Conservation (phyloP, 2,797 vertebrate genomes). For the Mycteria americana region DNA sequence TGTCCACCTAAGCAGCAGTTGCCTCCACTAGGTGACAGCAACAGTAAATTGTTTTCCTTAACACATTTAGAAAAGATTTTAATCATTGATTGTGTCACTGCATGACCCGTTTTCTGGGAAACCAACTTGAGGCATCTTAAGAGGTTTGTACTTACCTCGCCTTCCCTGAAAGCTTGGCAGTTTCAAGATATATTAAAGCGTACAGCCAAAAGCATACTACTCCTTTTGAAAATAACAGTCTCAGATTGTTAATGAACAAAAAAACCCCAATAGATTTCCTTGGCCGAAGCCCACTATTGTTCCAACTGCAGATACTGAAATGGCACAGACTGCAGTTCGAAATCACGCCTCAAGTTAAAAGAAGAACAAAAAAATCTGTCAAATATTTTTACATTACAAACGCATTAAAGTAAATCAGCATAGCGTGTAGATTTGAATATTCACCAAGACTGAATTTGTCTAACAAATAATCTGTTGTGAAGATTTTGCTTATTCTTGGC, state of each 20-base stretch:
- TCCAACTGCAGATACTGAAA: not conserved
- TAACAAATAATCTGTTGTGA: not conserved
- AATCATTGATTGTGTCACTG: not conserved
- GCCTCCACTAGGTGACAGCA: constrained; percentile 62
- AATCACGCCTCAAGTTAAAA: rapidly evolving
- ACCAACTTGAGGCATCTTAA: not conserved
- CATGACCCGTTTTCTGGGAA: not conserved
- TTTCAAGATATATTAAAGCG: not conserved
- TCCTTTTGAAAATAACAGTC: not conserved
- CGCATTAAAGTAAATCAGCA: not conserved
- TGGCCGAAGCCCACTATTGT: not conserved
- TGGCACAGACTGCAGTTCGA: not conserved
- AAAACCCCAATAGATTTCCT: not conserved
- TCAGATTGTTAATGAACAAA: not conserved
- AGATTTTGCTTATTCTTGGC: not conserved
- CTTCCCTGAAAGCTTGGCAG: not conserved
- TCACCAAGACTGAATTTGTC: not conserved
- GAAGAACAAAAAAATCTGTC: not conserved
- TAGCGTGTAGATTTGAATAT: not conserved
- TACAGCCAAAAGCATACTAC: not conserved
- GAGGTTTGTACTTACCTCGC: not conserved
- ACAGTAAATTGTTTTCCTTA: constrained; percentile 54
- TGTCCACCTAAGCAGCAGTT: constrained; percentile 27
- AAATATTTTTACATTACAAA: not conserved
- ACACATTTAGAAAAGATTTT: constrained; percentile 26